Evolutionary conservation across 2,888 invertebrate species (phyloP).

Genomic region (Resseliella maxima): DNA sequence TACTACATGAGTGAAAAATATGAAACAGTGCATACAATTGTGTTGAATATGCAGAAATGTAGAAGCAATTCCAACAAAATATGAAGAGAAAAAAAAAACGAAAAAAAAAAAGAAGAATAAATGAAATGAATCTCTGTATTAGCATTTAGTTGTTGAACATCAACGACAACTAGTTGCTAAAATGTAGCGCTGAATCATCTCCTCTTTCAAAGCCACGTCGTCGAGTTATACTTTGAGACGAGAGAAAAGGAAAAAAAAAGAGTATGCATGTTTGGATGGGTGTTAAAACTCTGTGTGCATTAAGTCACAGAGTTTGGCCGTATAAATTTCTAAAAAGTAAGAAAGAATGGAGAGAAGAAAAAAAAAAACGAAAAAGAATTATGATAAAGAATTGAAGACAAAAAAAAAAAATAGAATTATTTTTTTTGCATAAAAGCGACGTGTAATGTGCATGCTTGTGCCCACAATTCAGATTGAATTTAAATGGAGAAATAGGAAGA

Average conservation of each 20-base stretch:
- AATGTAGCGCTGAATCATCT: not conserved
- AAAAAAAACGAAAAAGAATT: too few relatives aligned
- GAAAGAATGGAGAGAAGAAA: too few relatives aligned
- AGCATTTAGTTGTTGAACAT: slow-evolving; percentile 39
- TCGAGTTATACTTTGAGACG: too few relatives aligned
- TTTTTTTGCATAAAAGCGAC: slow-evolving; percentile 19
- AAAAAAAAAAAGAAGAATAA: not conserved
- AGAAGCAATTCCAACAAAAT: too few relatives aligned
- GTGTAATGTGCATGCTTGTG: not conserved
- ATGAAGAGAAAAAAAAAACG: not conserved
- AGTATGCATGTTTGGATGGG: not conserved
- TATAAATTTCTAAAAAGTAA: too few relatives aligned
- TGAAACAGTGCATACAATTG: not conserved
- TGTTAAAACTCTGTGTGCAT: not conserved
- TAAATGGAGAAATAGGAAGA: not conserved
- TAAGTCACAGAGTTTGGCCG: not conserved
- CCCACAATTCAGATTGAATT: not conserved
- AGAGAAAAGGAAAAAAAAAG: too few relatives aligned
- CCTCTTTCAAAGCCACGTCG: not conserved
- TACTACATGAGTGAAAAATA: not conserved
- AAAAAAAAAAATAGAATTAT: slow-evolving; percentile 4
- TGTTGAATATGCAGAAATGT: not conserved
- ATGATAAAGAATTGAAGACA: slow-evolving; percentile 29
- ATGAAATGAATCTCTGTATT: not conserved
- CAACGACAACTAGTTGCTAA: not conserved